Evolutionary conservation across 2,113 vertebrate species (phyloP), one percentile per base, ranked within the genome.

Genomic region (Ploceus nigricollis): DNA sequence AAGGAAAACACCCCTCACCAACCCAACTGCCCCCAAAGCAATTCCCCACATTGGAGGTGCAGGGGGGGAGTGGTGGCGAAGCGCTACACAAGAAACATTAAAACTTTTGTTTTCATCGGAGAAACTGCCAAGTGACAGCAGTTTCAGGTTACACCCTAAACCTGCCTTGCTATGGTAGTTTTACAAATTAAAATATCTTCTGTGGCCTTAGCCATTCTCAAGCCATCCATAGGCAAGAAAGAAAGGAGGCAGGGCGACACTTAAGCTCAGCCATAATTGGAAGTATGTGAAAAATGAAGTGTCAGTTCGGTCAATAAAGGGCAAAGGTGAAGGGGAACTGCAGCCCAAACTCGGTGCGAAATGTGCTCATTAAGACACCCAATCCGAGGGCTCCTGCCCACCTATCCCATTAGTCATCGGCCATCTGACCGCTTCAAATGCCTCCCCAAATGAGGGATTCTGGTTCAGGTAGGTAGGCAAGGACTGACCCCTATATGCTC

Each of bases 241-340:
- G 98, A 98, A 98, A 98, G 97, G 96, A 97, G 98, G 97, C 96
- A 95, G 97, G 97, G 97, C 94, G 75, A 98, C 97, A 96, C 98
- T 98, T 98, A 98, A 98, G 97, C 97, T 78, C 76, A 97, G 96
- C 97, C 98, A 98, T 99, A 99, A 99, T 99, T 99, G 99, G 98
- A 99, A 98, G 98, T 98, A 99, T 98, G 98, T 99, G 98, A 99
- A 99, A 99, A 99, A 99, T 99, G 99, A 99, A 98, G 98, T 99
- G 99, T 99, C 98, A 98, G 98, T 98, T 99, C 97, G 98, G 99
- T 99, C 99, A 99, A 99, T 99, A 99, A 98, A 99, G 99, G 98
- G 97, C 98, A 99, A 98, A 99, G 99, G 99, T 99, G 98, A 98
- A 97, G 97, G 98, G 97, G 98, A 98, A 98, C 98, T 96, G 97